These are phyloP conservation scores for Anhinga rufa DNA, from an alignment of 2,113 vertebrate genomes.

Conservation along the genomic window DNA sequence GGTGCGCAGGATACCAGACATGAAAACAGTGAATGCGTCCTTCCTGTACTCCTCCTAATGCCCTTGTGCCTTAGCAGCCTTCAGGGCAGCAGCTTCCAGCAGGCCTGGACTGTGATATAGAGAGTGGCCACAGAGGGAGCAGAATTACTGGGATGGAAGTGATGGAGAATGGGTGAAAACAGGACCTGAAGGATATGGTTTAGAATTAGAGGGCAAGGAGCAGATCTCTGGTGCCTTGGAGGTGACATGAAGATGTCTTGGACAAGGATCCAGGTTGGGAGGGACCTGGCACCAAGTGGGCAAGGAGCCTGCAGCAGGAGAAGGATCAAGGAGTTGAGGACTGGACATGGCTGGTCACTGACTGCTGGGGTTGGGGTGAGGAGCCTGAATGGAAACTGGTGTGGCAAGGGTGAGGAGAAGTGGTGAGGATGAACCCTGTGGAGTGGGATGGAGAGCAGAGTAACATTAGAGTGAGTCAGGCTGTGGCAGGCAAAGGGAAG, in stretches of 20 bases:
- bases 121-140: background rate
- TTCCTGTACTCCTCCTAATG: background rate
- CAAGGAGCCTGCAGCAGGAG: background rate
- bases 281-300: background rate
- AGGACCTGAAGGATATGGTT: background rate
- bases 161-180: background rate
- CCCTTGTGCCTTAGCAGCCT: background rate
- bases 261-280: background rate
- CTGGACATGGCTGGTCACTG: background rate
- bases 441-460: background rate
- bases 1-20: background rate
- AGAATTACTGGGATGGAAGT: background rate
- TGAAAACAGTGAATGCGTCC: background rate
- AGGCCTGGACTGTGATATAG: background rate
- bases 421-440: background rate
- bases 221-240: background rate
- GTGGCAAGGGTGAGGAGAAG: background rate
- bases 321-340: background rate
- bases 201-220: background rate
- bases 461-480: background rate
- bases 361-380: background rate
- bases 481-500: fast-evolving
- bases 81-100: background rate
- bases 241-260: background rate
- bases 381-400: background rate